phyloP scores from a whole-genome alignment of 2,888 invertebrate genomes.

The Agonopterix subpropinquella region DNA sequence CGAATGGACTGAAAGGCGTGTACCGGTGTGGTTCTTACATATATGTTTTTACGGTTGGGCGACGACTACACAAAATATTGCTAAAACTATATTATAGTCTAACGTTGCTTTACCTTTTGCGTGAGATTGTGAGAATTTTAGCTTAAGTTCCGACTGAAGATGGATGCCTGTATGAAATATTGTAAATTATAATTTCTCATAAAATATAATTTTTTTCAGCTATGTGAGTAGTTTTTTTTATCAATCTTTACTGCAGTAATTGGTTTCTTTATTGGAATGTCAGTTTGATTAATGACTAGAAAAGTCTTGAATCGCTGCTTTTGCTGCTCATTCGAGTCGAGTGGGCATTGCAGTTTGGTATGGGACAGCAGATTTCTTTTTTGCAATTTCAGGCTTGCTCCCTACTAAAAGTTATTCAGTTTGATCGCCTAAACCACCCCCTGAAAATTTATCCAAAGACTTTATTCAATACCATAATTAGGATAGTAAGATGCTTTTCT shows the following conservation, averaged over 20 bases:
- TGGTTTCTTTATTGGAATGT: not conserved
- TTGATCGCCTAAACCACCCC: too few relatives aligned
- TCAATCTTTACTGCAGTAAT: not conserved
- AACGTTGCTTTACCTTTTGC: constrained; percentile 77
- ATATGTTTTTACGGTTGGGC: constrained; percentile 62
- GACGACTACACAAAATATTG: constrained; percentile 69
- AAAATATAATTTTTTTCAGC: constrained; percentile 78
- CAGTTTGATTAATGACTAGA: not conserved
- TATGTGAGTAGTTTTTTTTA: constrained; percentile 54
- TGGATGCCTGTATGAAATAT: constrained; percentile 77
- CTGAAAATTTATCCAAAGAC: too few relatives aligned
- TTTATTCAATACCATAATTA: too few relatives aligned
- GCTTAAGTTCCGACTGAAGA: constrained; percentile 77
- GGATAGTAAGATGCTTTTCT: too few relatives aligned
- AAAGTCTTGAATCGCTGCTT: too few relatives aligned
- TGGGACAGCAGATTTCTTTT: too few relatives aligned
- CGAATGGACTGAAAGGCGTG: constrained; percentile 58
- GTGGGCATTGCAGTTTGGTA: too few relatives aligned
- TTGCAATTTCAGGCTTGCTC: too few relatives aligned
- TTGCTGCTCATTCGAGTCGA: too few relatives aligned
- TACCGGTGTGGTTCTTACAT: constrained; percentile 54
- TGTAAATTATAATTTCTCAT: constrained; percentile 78
- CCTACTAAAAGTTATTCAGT: too few relatives aligned
- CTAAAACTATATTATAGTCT: constrained; percentile 75
- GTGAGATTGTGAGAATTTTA: constrained; percentile 76